Conservation (phyloP, 2,888 invertebrate species). For the Stictocephala bisonia region DNA sequence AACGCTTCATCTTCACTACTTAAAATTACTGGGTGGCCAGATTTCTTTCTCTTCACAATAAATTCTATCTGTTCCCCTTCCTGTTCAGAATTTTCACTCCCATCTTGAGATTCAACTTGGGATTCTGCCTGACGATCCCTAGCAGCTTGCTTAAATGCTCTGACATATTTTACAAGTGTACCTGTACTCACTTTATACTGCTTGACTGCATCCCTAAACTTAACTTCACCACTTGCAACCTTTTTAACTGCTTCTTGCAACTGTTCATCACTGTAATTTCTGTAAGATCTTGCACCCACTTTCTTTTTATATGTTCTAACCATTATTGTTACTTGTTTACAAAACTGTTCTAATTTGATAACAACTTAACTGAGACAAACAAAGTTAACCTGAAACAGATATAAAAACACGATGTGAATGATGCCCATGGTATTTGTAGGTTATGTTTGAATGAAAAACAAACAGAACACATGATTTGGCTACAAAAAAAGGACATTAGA, state of each 20-base stretch:
- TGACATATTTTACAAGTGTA: constrained; percentile 21
- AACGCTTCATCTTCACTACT: constrained; percentile 15
- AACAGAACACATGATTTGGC: constrained; percentile 7
- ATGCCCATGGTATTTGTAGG: constrained; percentile 6
- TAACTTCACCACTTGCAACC: constrained; percentile 19
- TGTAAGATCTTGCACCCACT: background rate
- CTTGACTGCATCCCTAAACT: constrained; percentile 4
- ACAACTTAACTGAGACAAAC: constrained; percentile 9
- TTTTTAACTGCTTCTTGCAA: constrained; percentile 2
- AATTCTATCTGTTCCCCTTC: constrained; percentile 5
- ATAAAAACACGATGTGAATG: constrained; percentile 5
- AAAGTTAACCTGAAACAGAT: constrained; percentile 5
- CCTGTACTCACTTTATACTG: constrained; percentile 15
- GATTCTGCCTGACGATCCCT: background rate
- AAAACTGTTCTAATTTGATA: constrained; percentile 8
- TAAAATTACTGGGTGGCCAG: constrained; percentile 8
- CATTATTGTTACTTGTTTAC: constrained; percentile 12
- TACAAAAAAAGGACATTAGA: background rate
- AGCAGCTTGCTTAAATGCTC: background rate
- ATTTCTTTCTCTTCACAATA: constrained; percentile 1
- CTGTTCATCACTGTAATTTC: constrained; percentile 13
- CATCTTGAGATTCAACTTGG: constrained; percentile 16
- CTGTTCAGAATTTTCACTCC: constrained; percentile 4
- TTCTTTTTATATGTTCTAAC: constrained; percentile 15
- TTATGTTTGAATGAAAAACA: constrained; percentile 3